Evolutionary conservation across 1,140 invertebrate genomes (phyloP).

Genomic region (Tetragonula clypearis): DNA sequence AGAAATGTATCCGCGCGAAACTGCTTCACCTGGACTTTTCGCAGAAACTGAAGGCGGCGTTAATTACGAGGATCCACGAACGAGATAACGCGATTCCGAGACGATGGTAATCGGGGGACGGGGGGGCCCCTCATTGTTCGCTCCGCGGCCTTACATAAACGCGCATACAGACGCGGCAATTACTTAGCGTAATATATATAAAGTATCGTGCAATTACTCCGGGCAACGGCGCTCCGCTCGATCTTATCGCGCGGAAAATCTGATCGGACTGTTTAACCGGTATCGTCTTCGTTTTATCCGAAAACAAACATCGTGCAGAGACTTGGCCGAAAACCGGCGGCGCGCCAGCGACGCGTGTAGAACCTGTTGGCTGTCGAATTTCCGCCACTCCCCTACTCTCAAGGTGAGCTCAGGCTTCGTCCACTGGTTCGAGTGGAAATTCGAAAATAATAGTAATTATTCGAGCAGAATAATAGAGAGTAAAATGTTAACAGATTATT

Average conservation of each 20-base stretch:
- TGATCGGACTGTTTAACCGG: slow-evolving; percentile 42
- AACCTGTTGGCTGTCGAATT: neutral
- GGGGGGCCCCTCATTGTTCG: slow-evolving; percentile 41
- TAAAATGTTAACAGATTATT: too few species aligned
- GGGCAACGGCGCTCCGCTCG: neutral
- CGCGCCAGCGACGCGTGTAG: neutral
- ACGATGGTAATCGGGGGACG: slow-evolving; percentile 31
- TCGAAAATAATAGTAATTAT: too few species aligned
- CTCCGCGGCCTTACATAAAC: slow-evolving; percentile 48
- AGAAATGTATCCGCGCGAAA: neutral
- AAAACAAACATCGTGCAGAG: slow-evolving; percentile 25
- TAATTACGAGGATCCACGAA: slow-evolving; percentile 22
- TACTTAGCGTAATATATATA: slow-evolving; percentile 50
- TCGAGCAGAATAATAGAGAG: too few species aligned
- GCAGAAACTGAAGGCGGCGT: neutral
- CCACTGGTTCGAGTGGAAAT: too few species aligned
- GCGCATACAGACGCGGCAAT: slow-evolving; percentile 30
- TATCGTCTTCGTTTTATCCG: slow-evolving; percentile 26
- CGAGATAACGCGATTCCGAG: slow-evolving; percentile 36
- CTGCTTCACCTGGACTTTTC: neutral
- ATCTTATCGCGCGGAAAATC: slow-evolving; percentile 52
- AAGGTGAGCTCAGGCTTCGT: neutral
- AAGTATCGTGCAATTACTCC: slow-evolving; percentile 52
- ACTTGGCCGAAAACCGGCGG: neutral
- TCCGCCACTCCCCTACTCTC: neutral